A percentile compares a stretch with the other conserved stretches of the same genome.
phyloP scores from a whole-genome alignment of 2,888 invertebrate genomes.

The Lasioglossum oenotherae region DNA sequence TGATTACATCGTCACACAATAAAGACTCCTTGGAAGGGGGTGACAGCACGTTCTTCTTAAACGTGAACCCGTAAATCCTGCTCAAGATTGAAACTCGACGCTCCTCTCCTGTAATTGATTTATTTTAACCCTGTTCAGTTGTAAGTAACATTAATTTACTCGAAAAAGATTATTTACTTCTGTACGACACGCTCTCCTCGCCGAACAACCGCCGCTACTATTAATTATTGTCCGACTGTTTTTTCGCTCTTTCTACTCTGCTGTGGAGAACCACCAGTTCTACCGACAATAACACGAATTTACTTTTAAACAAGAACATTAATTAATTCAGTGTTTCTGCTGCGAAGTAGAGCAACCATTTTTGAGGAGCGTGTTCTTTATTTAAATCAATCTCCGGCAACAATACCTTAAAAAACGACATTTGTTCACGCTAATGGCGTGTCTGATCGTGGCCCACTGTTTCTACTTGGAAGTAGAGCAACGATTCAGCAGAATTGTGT shows the following conservation, averaged over 20 bases:
- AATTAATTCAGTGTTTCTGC: neutral
- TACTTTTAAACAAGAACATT: neutral
- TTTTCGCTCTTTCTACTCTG: neutral
- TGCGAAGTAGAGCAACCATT: neutral
- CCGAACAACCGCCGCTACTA: neutral
- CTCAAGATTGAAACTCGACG: neutral
- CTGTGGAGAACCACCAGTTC: neutral
- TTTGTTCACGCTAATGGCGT: neutral
- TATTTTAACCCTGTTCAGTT: neutral
- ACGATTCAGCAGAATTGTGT: neutral
- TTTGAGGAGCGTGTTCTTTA: neutral
- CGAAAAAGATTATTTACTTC: neutral
- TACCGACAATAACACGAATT: neutral
- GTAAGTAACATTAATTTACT: neutral
- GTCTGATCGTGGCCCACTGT: neutral
- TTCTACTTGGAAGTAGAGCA: neutral
- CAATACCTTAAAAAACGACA: neutral
- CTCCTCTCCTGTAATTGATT: slow-evolving; percentile 11
- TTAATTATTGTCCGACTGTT: neutral
- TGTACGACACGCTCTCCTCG: neutral
- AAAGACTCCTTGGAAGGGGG: neutral
- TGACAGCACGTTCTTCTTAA: slow-evolving; percentile 20
- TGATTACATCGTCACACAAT: slow-evolving; percentile 39
- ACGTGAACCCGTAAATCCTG: slow-evolving; percentile 11
- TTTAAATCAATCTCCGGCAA: neutral